Percentiles rank a stretch among this genome's conserved stretches.
Evolutionary conservation across 2,113 vertebrate species (phyloP).

Genomic region (Maccullochella peelii): DNA sequence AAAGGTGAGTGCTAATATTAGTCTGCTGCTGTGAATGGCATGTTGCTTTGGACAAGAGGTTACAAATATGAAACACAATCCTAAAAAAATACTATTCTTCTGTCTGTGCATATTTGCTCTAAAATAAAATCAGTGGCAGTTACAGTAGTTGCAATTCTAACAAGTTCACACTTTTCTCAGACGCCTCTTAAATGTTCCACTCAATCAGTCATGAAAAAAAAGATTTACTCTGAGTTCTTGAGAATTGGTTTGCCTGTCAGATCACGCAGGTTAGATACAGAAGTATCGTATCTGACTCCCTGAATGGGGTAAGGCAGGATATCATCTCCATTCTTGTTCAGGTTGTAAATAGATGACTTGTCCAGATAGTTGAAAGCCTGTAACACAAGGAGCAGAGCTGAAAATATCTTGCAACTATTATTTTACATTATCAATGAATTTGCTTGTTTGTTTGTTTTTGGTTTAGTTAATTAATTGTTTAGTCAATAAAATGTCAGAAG

Average conservation of each 20-base stretch:
- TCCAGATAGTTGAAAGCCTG: not conserved
- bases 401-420: no score
- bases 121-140: not conserved
- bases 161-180: not conserved
- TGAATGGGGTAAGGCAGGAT: not conserved
- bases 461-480: not conserved
- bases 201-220: not conserved
- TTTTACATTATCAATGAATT: no score
- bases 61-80: slow-evolving; percentile 15
- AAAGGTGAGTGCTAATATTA: slow-evolving; percentile 56
- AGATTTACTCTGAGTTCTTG: not conserved
- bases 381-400: not conserved
- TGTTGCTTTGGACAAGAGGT: slow-evolving; percentile 20
- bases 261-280: not conserved
- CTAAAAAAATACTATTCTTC: not conserved
- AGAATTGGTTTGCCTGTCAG: not conserved
- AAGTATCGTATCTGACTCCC: not conserved
- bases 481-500: not conserved
- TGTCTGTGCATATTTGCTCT: not conserved
- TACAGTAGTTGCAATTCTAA: not conserved
- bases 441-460: no score
- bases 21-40: slow-evolving; percentile 25
- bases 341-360: not conserved
- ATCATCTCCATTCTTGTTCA: not conserved
- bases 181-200: not conserved